Conservation (phyloP, 2,888 invertebrate genomes). For the Cryptocephalus primarius region DNA sequence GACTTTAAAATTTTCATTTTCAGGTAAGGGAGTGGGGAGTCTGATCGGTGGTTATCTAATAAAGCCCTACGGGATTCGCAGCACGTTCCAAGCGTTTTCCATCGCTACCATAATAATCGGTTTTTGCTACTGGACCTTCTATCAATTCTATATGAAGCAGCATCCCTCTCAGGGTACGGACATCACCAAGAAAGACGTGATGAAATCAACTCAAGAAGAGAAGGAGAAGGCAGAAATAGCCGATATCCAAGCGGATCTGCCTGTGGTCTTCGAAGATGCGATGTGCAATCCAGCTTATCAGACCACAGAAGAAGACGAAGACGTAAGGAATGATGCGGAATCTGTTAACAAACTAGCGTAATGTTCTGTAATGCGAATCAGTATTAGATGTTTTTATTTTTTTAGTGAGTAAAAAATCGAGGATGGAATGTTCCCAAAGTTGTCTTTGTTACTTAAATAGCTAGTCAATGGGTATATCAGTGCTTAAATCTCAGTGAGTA, state of each 20-base stretch:
- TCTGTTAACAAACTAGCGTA: not conserved
- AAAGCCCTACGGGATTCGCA: constrained; percentile 58
- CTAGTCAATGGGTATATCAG: too few species aligned
- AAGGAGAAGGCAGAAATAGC: constrained; percentile 15
- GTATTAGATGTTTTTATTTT: too few species aligned
- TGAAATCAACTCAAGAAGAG: constrained; percentile 13
- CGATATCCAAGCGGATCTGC: constrained; percentile 16
- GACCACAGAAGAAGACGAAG: constrained; percentile 24
- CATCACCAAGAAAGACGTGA: constrained; percentile 46
- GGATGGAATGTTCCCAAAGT: too few species aligned
- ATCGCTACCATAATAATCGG: constrained; percentile 52
- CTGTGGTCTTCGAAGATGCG: constrained; percentile 27
- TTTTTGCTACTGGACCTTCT: constrained; percentile 56
- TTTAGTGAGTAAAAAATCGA: too few species aligned
- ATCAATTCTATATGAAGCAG: constrained; percentile 51
- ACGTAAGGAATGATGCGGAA: constrained; percentile 2
- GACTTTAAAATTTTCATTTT: constrained; percentile 12
- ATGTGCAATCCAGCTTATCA: constrained; percentile 30
- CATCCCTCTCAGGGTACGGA: constrained; percentile 45
- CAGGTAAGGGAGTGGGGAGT: constrained; percentile 67
- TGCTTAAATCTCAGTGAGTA: too few species aligned
- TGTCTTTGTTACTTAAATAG: too few species aligned
- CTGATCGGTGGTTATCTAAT: constrained; percentile 65
- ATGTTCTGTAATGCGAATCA: not conserved
- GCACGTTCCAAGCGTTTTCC: constrained; percentile 62